Evolutionary conservation across 2,797 vertebrate genomes (phyloP).

Genomic region (Sorex maritimensis): DNA sequence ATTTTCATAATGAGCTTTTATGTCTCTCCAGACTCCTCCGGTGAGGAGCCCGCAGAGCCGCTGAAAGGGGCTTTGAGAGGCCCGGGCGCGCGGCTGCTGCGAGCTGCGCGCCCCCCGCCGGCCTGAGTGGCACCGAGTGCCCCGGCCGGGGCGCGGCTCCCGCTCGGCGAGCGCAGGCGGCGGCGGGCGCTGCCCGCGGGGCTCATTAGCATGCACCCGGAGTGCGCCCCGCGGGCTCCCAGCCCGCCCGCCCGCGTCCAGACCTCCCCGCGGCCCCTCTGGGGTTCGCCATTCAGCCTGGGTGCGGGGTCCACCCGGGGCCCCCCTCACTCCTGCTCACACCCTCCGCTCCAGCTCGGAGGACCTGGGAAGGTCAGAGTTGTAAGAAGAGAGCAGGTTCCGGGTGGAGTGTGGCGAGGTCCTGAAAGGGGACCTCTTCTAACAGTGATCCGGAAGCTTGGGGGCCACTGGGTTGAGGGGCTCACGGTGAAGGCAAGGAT

Average conservation of each 20-base stretch:
- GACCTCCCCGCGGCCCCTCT: neutral
- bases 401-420: no score
- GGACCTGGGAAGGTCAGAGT: conserved; percentile 30
- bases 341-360: neutral
- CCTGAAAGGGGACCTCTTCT: neutral
- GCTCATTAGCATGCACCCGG: conserved; percentile 85
- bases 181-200: conserved; percentile 36
- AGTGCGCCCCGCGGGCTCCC: neutral
- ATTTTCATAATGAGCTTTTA: conserved; percentile 94
- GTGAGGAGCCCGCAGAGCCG: conserved; percentile 91
- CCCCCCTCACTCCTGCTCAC: neutral
- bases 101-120: conserved; percentile 90
- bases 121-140: conserved; percentile 91
- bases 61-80: conserved; percentile 92
- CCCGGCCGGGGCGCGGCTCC: conserved; percentile 85
- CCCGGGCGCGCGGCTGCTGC: conserved; percentile 86
- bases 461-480: neutral
- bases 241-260: neutral
- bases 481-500: neutral
- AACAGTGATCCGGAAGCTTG: neutral
- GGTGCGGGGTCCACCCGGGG: conserved; percentile 4
- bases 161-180: conserved; percentile 78
- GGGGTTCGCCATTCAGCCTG: neutral
- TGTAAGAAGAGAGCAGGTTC: neutral
- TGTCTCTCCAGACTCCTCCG: conserved; percentile 91